Base-by-base conservation (phyloP, 2,888 invertebrate genomes). In the Charanyca ferruginea region DNA sequence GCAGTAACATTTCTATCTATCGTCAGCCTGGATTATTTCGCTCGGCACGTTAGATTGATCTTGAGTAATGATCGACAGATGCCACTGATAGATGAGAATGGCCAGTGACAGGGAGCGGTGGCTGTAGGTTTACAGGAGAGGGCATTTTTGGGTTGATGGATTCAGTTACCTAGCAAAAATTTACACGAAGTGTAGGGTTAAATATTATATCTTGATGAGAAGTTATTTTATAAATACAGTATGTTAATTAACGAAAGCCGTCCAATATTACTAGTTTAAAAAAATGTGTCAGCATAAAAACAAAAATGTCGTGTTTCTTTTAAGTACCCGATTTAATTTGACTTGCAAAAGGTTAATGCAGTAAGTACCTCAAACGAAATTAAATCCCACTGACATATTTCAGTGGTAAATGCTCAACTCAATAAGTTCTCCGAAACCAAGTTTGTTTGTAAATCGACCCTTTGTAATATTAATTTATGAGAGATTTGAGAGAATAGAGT, bases 1-100 rank as follows among this genome's bases (percentile, higher is more conserved):
- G 18, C 13, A 18, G 20, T 48, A 63, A 71, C 20, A 54, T 28
- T 63, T 51, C 38, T 45, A 69, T 69, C 69, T 41, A 16, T 55
- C 72, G 45, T 32, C 64, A 8, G 16, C 0, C 28, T 44, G 55
- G 55, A 72, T 64, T 64, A 65, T 51, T 35, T 71, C 45, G n/a
- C 25, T 45, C 49, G 25, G 55, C 25, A 8, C 49, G 32, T 6
- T 16, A 51, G 69, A 69, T 64, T 55, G 64, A 69, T 72, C 55
- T 64, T 55, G 65, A 69, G 20, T 72, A 72, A 72, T 64, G 72
- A 23, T 41, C 41, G 49, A 20, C 28, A 60, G 69, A 68, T 68
- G 60, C 44, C 44, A n/a, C 49, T 38, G 54, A 55, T 16, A 45
- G 72, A 51, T 51, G 54, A 51, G 41, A 54, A 55, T 55, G 11